Evolutionary conservation across 1,140 invertebrate genomes (phyloP).

Genomic region (Drosophila lowei): DNA sequence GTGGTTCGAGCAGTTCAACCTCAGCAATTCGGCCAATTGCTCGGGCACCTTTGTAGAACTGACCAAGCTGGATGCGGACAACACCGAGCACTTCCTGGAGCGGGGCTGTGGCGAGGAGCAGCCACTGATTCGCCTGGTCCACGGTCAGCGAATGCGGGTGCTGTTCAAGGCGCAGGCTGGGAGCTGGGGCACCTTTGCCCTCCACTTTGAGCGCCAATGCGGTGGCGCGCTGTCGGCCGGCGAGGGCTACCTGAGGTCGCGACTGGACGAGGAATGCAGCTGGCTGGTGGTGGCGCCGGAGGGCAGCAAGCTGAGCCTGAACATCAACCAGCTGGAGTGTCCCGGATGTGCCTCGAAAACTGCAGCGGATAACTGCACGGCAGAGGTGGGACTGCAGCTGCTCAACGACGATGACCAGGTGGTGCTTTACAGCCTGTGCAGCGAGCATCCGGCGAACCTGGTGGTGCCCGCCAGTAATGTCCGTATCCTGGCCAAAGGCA

Average conservation of each 20-base stretch:
- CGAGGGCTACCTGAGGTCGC: constrained; percentile 55
- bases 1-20: constrained; percentile 49
- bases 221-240: constrained; percentile 36
- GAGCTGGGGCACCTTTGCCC: constrained; percentile 46
- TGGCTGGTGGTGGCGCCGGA: constrained; percentile 42
- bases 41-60: constrained; percentile 38
- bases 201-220: constrained; percentile 48
- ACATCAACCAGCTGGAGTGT: constrained; percentile 64
- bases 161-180: constrained; percentile 29
- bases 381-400: constrained; percentile 20
- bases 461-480: constrained; percentile 50
- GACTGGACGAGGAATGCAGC: constrained; percentile 51
- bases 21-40: constrained; percentile 56
- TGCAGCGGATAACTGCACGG: constrained; percentile 32
- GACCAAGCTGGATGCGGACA: constrained; percentile 2
- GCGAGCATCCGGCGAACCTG: constrained; percentile 45
- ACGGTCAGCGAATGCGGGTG: constrained; percentile 34
- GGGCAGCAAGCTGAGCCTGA: constrained; percentile 54
- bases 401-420: constrained; percentile 41
- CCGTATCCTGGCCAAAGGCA: constrained; percentile 28
- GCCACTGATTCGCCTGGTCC: constrained; percentile 11
- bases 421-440: constrained; percentile 40
- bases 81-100: constrained; percentile 25
- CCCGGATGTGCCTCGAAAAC: background rate
- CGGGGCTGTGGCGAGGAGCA: constrained; percentile 34